Base-by-base conservation (phyloP, 2,888 invertebrate genomes). In the Peribatodes rhomboidaria region DNA sequence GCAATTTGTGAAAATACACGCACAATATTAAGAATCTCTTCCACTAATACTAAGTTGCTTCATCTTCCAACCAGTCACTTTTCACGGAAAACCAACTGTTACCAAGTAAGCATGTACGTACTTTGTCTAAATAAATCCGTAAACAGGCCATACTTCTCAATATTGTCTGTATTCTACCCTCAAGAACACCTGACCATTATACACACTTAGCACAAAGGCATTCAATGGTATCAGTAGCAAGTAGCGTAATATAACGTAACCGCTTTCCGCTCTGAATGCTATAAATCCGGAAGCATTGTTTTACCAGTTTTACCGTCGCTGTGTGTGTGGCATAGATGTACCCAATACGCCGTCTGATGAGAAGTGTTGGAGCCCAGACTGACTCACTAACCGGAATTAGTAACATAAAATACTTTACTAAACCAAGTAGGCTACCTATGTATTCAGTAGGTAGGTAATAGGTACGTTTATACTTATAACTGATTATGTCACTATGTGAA, bases 211-310 rank as follows among this genome's bases (percentile, higher is more conserved):
- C n/a, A n/a, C 27, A 42, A 20, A 52, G 52, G 20, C 20, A 14
- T 27, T 42, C 14, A 55, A 27, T 55, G 16, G 10, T 47, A 50
- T 42, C 50, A 53, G 27, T 58, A 50, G 13, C 52, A 14, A 53
- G 53, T 39, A 54, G 53, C 54, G 54, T 61, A 61, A 61, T 50
- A 14, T 31, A 22, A 55, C 55, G 56, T 61, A 59, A 50, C 58
- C 46, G 47, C 42, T 41, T 54, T 47, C 53, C 35, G 50, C 57
- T 60, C 41, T 55, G 54, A 14, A 41, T 47, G 49, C 47, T 33
- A 8, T 22, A 37, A 53, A 53, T 44, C 60, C 60, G 60, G 60
- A 60, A 60, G 37, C 53, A 18, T 50, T 53, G 60, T 52, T 58
- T 22, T 39, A 47, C 14, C 27, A 39, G 60, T 52, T 58, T 22